Evolutionary conservation across 2,888 invertebrate species (phyloP).

Genomic region (Callyntrura sp.): DNA sequence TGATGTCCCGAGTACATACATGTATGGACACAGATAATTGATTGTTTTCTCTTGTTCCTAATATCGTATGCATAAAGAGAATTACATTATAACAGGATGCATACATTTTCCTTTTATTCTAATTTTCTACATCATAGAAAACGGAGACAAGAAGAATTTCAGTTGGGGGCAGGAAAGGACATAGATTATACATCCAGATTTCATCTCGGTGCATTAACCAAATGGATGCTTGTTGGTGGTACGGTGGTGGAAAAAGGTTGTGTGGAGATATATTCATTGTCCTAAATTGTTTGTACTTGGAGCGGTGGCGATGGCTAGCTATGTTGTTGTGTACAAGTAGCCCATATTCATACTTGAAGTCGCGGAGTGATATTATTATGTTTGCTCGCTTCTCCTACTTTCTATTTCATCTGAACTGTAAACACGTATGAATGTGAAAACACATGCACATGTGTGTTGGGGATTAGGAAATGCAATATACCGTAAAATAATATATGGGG

Average conservation of each 20-base stretch:
- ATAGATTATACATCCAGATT: constrained; percentile 29
- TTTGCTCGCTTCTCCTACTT: constrained; percentile 1
- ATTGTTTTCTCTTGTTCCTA: constrained; percentile 20
- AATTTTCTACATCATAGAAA: constrained; percentile 9
- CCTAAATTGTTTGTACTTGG: constrained; percentile 1
- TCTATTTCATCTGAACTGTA: constrained; percentile 10
- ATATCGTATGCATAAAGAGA: too few relatives aligned
- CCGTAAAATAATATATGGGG: constrained; percentile 71
- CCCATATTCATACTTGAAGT: too few relatives aligned
- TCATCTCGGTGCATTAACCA: constrained; percentile 33
- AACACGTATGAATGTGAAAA: constrained; percentile 41
- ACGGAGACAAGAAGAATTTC: background rate
- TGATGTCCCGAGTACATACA: too few relatives aligned
- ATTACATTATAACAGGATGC: too few relatives aligned
- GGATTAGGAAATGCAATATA: constrained; percentile 68
- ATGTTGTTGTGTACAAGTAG: constrained; percentile 28
- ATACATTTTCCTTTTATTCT: constrained; percentile 25
- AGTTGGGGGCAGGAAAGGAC: constrained; percentile 7
- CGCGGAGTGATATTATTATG: too few relatives aligned
- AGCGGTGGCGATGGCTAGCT: background rate
- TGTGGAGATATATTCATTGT: constrained; percentile 27
- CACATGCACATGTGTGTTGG: constrained; percentile 59
- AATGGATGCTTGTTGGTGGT: background rate
- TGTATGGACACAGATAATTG: constrained; percentile 37
- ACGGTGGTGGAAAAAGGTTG: constrained; percentile 1